A percentile compares a stretch with the other conserved stretches of the same genome.
Conservation (phyloP, 2,113 vertebrate genomes). For the Siniperca chuatsi region DNA sequence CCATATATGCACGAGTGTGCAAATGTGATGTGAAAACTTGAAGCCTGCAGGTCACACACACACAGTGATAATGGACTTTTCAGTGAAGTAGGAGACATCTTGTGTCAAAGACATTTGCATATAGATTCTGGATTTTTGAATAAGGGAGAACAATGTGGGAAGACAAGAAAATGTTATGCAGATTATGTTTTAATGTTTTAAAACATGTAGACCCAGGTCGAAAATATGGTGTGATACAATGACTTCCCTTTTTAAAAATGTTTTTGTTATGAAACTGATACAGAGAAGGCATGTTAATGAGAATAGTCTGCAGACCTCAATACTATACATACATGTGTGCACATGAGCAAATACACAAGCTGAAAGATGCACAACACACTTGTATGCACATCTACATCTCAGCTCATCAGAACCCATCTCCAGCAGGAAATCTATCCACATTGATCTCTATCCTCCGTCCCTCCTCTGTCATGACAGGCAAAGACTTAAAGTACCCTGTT, state of each 20-base stretch:
- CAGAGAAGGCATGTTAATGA: conserved; percentile 5
- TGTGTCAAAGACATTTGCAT: neutral
- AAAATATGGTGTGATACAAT: neutral
- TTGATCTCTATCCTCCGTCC: conserved; percentile 46
- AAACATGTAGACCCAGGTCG: neutral
- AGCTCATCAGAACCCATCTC: conserved; percentile 36
- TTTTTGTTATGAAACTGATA: neutral
- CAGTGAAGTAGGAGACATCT: neutral
- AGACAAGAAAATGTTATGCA: neutral
- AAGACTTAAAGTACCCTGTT: conserved; percentile 56
- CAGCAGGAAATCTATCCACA: conserved; percentile 66
- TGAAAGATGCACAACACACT: conserved; percentile 27
- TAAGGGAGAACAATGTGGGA: neutral
- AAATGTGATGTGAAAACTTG: neutral
- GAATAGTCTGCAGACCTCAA: conserved; percentile 1
- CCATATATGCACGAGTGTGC: neutral
- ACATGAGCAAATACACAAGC: conserved; percentile 20
- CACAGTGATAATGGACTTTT: neutral
- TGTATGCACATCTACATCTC: conserved; percentile 25
- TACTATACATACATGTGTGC: neutral
- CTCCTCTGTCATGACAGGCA: conserved; percentile 22
- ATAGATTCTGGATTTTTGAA: neutral
- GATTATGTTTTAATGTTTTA: neutral
- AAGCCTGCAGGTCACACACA: neutral
- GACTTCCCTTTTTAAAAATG: neutral